Percentiles rank a stretch among this genome's conserved stretches.
These are phyloP conservation scores for Dufourea novaeangliae DNA, from an alignment of 1,140 invertebrate genomes.

Conservation along the genomic window DNA sequence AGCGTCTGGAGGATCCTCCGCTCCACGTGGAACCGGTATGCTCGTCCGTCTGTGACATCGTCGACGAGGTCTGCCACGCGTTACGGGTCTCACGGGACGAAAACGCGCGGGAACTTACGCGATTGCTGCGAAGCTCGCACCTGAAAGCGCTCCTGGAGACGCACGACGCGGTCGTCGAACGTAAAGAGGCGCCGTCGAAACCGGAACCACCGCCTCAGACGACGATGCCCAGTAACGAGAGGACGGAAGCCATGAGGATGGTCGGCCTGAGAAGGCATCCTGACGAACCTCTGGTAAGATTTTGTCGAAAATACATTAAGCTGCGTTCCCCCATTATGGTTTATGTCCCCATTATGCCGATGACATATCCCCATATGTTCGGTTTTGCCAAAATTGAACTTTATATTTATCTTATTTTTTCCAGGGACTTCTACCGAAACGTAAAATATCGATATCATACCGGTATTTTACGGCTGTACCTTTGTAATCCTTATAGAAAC, in stretches of 20 bases:
- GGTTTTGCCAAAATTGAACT: too few relatives aligned
- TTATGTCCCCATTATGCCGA: too few relatives aligned
- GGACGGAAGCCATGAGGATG: conserved; percentile 87
- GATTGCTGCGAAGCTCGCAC: conserved; percentile 72
- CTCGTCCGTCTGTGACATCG: conserved; percentile 72
- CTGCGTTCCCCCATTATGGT: too few relatives aligned
- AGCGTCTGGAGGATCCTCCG: conserved; percentile 76
- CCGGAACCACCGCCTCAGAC: conserved; percentile 27
- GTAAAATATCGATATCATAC: too few relatives aligned
- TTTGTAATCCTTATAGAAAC: too few relatives aligned
- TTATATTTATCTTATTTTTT: too few relatives aligned
- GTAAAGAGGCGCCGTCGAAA: conserved; percentile 66
- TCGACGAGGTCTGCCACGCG: conserved; percentile 71
- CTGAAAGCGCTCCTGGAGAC: conserved; percentile 83
- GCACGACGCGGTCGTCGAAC: conserved; percentile 86
- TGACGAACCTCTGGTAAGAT: conserved; percentile 92
- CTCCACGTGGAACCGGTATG: conserved; percentile 73
- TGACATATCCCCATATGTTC: too few relatives aligned
- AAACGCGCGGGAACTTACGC: conserved; percentile 71
- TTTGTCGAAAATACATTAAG: not conserved
- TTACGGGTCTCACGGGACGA: conserved; percentile 65
- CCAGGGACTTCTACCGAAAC: too few relatives aligned
- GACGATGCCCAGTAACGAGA: conserved; percentile 76
- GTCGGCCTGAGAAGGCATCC: conserved; percentile 94
- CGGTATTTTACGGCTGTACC: too few relatives aligned